Base-by-base conservation (phyloP, 2,888 invertebrate species). In the Brenthis ino region DNA sequence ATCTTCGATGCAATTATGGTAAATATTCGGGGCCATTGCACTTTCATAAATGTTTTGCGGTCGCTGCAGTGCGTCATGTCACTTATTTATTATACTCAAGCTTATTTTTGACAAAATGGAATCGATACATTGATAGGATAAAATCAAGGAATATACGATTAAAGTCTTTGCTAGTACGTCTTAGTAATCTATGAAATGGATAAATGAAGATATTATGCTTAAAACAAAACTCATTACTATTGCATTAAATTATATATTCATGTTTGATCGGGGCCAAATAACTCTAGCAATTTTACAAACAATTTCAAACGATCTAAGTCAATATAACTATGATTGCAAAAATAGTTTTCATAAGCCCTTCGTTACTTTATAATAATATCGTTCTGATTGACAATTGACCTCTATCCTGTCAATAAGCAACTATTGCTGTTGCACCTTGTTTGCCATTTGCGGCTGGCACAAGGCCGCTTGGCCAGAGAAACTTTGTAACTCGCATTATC, bases 21-120 rank as follows among this genome's bases (percentile, higher is more conserved):
- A 77, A 80, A 79, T 75, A 81, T 80, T 63, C 77, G 80, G 80
- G 85, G 85, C 83, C 85, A 79, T 79, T 81, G 85, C 75, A 82
- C 84, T 80, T 77, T 80, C 80, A 84, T 82, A 85, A 84, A 87
- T 86, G 86, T 84, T 85, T 86, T 82, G 85, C 87, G 83, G 85
- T 81, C 80, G 79, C 47, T 14, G 24, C 55, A 60, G 76, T 78
- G 78, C 76, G 72, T 76, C 73, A 79, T 24, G 65, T 57, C 63
- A 61, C 43, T 65, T 64, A 67, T 70, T 61, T 64, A 58, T 66
- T 67, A 67, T 55, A 48, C 16, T 50, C 20, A 48, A 14, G 53
- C 50, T 16, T 37, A 37, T 56, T 66, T 64, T 61, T 47, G 64
- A 64, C 51, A n/a, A 37, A 51, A 37, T 53, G 24, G 53, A 51